These are phyloP conservation scores for Eudemis profundana DNA, from an alignment of 2,888 invertebrate species.

Conservation along the genomic window DNA sequence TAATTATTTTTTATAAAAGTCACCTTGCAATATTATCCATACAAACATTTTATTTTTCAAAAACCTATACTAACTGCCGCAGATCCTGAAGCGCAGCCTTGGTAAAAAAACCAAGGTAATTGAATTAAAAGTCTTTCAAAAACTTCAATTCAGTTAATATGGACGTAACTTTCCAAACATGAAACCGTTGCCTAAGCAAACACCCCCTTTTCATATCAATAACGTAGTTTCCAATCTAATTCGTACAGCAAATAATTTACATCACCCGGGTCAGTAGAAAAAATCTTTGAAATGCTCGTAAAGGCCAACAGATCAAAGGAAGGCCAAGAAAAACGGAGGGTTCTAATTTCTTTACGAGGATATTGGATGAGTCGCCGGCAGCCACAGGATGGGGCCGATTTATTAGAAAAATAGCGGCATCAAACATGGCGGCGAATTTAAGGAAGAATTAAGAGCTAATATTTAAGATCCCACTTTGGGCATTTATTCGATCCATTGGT, in stretches of 20 bases:
- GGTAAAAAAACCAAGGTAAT: too few relatives aligned
- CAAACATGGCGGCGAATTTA: neutral
- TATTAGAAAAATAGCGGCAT: slow-evolving; percentile 1
- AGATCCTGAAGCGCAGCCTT: too few relatives aligned
- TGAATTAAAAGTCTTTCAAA: too few relatives aligned
- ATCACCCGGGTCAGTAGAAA: slow-evolving; percentile 29
- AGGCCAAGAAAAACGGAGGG: slow-evolving; percentile 41
- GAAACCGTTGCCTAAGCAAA: neutral
- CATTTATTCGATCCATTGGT: neutral
- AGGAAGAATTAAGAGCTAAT: neutral
- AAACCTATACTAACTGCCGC: too few relatives aligned
- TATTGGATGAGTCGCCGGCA: slow-evolving; percentile 22
- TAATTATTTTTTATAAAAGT: too few relatives aligned
- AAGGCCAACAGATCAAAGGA: slow-evolving; percentile 42
- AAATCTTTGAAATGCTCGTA: slow-evolving; percentile 26
- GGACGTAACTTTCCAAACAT: neutral
- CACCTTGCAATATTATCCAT: too few relatives aligned
- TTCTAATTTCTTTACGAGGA: slow-evolving; percentile 39
- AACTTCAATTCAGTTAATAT: neutral
- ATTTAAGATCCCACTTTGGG: neutral
- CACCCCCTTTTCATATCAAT: slow-evolving; percentile 22
- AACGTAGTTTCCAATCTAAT: slow-evolving; percentile 17
- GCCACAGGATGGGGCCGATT: slow-evolving; percentile 1
- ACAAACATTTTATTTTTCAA: too few relatives aligned
- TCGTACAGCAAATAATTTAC: slow-evolving; percentile 37